phyloP scores from a whole-genome alignment of 2,113 vertebrate genomes.

The Cariama cristata region DNA sequence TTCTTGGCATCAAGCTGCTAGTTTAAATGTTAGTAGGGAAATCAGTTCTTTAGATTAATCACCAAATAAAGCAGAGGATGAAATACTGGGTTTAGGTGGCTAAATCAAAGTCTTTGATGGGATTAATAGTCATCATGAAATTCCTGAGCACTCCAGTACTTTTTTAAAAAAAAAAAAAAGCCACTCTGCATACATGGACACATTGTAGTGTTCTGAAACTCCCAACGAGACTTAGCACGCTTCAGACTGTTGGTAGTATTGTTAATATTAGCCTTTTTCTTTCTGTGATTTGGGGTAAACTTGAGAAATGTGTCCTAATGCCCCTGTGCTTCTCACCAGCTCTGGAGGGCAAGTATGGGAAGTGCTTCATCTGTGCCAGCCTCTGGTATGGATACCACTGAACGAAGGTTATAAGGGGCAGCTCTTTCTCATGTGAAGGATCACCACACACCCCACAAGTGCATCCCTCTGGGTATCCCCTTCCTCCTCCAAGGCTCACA shows the following conservation, averaged over 20 bases:
- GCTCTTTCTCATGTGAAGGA: neutral
- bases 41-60: neutral
- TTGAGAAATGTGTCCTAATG: neutral
- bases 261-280: neutral
- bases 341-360: neutral
- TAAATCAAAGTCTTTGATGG: neutral
- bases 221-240: neutral
- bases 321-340: neutral
- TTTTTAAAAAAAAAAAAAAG: neutral
- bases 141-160: neutral
- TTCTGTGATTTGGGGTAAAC: neutral
- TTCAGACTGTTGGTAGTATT: neutral
- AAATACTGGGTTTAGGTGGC: neutral
- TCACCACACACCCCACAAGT: neutral
- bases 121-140: neutral
- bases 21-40: slow-evolving; percentile 36
- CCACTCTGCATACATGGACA: neutral
- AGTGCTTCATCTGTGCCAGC: neutral
- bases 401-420: neutral
- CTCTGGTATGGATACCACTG: neutral
- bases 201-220: neutral
- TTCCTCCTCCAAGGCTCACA: neutral
- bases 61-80: neutral
- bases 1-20: neutral
- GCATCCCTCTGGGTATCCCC: neutral